phyloP scores from a whole-genome alignment of 2,797 vertebrate species.

The Selene dorsalis region DNA sequence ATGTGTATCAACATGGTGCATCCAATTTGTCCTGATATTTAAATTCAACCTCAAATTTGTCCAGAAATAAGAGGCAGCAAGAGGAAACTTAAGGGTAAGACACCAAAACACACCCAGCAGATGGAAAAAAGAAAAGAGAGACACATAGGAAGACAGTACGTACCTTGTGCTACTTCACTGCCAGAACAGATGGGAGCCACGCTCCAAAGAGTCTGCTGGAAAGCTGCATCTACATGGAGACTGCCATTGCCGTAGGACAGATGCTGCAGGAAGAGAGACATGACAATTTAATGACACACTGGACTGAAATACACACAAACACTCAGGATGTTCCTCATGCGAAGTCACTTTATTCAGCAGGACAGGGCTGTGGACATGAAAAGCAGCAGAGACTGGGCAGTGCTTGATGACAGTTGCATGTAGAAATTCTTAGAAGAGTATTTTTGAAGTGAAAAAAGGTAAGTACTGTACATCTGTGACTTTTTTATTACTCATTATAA shows the following conservation, averaged over 20 bases:
- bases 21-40: background rate
- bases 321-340: background rate
- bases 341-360: background rate
- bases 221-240: conserved; percentile 94
- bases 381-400: background rate
- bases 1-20: background rate
- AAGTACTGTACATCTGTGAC: background rate
- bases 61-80: background rate
- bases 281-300: background rate
- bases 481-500: too few relatives aligned
- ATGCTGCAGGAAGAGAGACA: conserved; percentile 83
- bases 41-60: background rate
- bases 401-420: background rate
- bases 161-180: conserved; percentile 96
- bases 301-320: conserved; percentile 2
- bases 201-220: conserved; percentile 97
- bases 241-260: conserved; percentile 91
- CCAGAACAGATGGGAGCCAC: conserved; percentile 97
- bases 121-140: too few relatives aligned
- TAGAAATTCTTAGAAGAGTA: background rate
- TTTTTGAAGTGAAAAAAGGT: background rate
- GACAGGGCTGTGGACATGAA: background rate
- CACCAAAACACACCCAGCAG: background rate
- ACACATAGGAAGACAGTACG: conserved; percentile 71
- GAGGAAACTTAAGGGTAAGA: background rate